These are phyloP conservation scores for Actinemys pallida DNA, from an alignment of 2,113 vertebrate genomes.

Conservation along the genomic window DNA sequence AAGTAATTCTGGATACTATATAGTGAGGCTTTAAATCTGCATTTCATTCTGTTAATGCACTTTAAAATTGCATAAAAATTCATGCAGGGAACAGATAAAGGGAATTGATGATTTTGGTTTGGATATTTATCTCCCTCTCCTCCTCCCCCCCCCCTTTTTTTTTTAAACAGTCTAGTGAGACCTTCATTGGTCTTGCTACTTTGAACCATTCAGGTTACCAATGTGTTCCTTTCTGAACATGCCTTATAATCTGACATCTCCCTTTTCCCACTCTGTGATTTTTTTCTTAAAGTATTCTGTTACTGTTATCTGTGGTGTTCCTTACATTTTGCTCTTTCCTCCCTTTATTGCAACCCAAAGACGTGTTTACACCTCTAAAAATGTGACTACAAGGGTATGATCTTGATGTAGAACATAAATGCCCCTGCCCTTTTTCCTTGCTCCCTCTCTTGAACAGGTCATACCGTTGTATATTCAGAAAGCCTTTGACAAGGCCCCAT, in stretches of 20 bases:
- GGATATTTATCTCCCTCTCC: too few relatives aligned
- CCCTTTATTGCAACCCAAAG: background rate
- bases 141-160: too few relatives aligned
- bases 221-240: background rate
- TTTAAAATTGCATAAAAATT: background rate
- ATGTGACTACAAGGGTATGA: background rate
- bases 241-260: background rate
- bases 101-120: background rate
- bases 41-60: background rate
- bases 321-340: background rate
- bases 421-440: background rate
- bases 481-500: background rate
- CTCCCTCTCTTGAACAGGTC: background rate
- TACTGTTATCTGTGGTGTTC: background rate
- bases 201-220: background rate
- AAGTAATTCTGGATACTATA: background rate
- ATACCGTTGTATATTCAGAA: background rate
- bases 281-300: background rate
- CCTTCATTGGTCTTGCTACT: background rate
- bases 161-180: background rate
- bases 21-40: background rate
- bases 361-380: background rate
- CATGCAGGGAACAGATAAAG: background rate
- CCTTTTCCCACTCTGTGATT: background rate
- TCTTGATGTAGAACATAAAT: background rate